A percentile compares a stretch with the other conserved stretches of the same genome.
Evolutionary conservation across 1,140 invertebrate genomes (phyloP).

Genomic region (Drosophila oshimai): DNA sequence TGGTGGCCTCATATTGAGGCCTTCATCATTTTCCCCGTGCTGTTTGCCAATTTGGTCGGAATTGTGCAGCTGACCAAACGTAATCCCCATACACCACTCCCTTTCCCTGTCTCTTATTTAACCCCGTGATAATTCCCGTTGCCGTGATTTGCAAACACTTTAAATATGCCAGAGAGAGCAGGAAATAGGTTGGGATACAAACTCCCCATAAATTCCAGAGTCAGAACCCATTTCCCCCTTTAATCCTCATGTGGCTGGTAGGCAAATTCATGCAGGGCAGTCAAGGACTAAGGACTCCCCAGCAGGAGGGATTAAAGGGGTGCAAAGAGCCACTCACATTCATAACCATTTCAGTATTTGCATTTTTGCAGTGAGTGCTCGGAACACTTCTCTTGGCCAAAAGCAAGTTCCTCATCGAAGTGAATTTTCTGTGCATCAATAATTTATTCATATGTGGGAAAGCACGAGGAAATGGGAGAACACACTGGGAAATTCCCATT

Average conservation of each 20-base stretch:
- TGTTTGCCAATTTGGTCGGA: conserved; percentile 36
- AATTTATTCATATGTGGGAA: conserved; percentile 34
- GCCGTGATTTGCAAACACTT: conserved; percentile 44
- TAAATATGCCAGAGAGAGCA: conserved; percentile 13
- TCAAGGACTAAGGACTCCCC: conserved; percentile 21
- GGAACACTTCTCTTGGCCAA: neutral
- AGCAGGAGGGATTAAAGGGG: neutral
- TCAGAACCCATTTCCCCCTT: neutral
- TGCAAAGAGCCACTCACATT: neutral
- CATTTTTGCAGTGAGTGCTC: conserved; percentile 19
- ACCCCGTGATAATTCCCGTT: neutral
- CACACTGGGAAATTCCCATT: neutral
- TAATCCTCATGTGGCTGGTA: conserved; percentile 1
- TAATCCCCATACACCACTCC: neutral
- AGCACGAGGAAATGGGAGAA: neutral
- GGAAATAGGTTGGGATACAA: neutral
- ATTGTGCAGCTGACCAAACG: conserved; percentile 17
- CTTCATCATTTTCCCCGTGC: neutral
- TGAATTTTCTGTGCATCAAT: conserved; percentile 28
- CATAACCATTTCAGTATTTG: conserved; percentile 38
- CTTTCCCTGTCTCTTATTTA: neutral
- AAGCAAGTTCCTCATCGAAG: neutral
- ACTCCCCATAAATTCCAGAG: conserved; percentile 4
- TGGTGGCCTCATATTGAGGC: neutral
- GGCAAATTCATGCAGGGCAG: conserved; percentile 5